Evolutionary conservation across 2,113 vertebrate genomes (phyloP), one percentile per base, ranked within the genome.

Genomic region (Dicerorhinus sumatrensis): DNA sequence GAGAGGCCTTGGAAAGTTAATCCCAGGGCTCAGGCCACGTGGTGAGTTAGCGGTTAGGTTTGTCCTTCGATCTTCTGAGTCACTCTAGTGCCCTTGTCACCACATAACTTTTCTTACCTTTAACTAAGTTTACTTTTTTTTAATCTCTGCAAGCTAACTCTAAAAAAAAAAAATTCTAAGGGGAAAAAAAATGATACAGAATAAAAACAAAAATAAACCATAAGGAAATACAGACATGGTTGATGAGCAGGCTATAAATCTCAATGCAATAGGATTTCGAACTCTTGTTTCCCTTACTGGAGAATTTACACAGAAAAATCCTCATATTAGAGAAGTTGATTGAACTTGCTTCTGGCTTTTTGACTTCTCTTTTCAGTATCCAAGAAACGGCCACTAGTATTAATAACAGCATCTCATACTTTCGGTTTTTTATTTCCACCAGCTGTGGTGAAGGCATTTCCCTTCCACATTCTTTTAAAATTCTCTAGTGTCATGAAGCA

Each of bases 341-440:
- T 69, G 77, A 72, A 63, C 80, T 97, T 97, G 9, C 77, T 98
- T 96, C 89, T 93, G 87, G 63, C 56, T 96, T 79, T 94, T 60
- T 70, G 16, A 67, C 80, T 81, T 94, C 67, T 83, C 69, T 93
- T 90, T 94, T 79, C 82, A n/a, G 75, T 58, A 70, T 46, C 82
- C 39, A 83, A 91, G 70, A 70, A 95, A 73, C 18, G 81, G 87
- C 76, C 29, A 46, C 80, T 6, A 3, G 12, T 10, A 81, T 77
- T 72, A 95, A 85, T 75, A 46, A 62, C 73, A 17, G 8, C n/a
- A 46, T 36, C 42, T 39, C 3, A 5, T 17, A 56, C 63, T 58
- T 63, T 48, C 0, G 8, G 51, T 86, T 60, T 56, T 75, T 62
- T 69, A 65, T 95, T 67, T 36, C 80, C 23, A 85, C 4, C 7